Percentiles rank a stretch among this genome's conserved stretches.
Evolutionary conservation across 2,113 vertebrate species (phyloP).

Genomic region (Ophiodon elongatus): DNA sequence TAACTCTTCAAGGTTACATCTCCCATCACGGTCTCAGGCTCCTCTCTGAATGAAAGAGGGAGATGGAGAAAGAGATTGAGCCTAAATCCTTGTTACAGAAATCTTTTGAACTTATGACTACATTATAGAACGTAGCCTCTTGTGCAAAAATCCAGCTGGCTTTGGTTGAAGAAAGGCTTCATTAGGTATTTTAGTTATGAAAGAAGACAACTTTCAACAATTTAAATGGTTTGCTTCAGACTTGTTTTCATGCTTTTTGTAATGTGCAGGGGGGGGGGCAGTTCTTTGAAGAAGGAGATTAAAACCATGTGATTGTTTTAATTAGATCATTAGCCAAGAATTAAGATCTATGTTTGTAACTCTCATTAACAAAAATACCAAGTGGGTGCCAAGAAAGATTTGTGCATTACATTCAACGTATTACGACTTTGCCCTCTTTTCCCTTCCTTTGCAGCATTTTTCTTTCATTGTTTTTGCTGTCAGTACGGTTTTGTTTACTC

Average conservation of each 20-base stretch:
- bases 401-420: conserved; percentile 52
- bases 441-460: conserved; percentile 11
- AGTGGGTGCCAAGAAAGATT: conserved; percentile 72
- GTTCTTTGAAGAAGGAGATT: conserved; percentile 82
- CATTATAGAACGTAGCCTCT: conserved; percentile 65
- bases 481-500: conserved; percentile 51
- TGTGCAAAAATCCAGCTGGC: conserved; percentile 74
- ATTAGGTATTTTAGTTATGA: conserved; percentile 75
- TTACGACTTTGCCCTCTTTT: conserved; percentile 48
- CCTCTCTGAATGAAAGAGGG: conserved; percentile 28
- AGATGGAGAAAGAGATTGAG: conserved; percentile 34
- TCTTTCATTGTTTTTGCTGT: conserved; percentile 38
- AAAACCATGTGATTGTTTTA: conserved; percentile 85
- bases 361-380: conserved; percentile 81
- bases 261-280: conserved; percentile 55
- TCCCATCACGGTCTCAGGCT: conserved; percentile 26
- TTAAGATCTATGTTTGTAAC: conserved; percentile 82
- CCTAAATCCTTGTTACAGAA: conserved; percentile 49
- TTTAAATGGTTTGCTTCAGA: conserved; percentile 71
- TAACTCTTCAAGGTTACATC: conserved; percentile 65
- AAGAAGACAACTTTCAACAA: conserved; percentile 65
- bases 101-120: conserved; percentile 73
- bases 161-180: conserved; percentile 70
- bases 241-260: conserved; percentile 69
- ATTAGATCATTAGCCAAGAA: conserved; percentile 86